A percentile compares a stretch with the other conserved stretches of the same genome.
phyloP scores from a whole-genome alignment of 2,797 vertebrate species.

The Setipinna tenuifilis region DNA sequence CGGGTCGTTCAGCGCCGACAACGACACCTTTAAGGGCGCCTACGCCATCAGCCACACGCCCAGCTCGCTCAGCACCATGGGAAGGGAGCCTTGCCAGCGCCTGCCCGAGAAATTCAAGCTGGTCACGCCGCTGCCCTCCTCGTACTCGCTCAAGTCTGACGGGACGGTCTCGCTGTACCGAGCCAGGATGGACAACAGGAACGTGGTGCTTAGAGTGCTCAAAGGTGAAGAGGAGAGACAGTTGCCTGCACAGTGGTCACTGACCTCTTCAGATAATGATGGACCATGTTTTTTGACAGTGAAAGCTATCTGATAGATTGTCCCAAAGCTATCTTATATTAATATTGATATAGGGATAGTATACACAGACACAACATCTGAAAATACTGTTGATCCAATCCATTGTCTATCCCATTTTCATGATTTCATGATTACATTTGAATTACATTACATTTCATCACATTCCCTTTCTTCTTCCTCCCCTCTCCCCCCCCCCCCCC shows the following conservation, averaged over 20 bases:
- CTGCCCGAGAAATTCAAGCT: conserved; percentile 78
- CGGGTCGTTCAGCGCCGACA: conserved; percentile 23
- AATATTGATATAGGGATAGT: no score
- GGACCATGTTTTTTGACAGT: neutral
- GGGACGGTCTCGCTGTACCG: conserved; percentile 71
- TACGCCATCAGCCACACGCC: neutral
- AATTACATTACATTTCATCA: no score
- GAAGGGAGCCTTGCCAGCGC: conserved; percentile 72
- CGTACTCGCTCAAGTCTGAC: conserved; percentile 71
- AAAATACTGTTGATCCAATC: no score
- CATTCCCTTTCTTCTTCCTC: neutral
- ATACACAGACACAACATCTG: no score
- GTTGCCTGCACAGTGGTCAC: neutral
- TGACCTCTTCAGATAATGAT: neutral
- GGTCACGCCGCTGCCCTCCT: conserved; percentile 66
- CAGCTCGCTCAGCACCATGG: conserved; percentile 58
- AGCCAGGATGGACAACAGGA: conserved; percentile 79
- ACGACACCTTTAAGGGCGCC: neutral
- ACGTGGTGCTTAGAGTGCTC: conserved; percentile 77
- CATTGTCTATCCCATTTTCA: no score
- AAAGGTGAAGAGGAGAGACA: conserved; percentile 65
- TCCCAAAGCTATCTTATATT: neutral
- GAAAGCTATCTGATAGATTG: neutral
- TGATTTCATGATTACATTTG: no score
- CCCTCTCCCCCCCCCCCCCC: neutral